Percentiles rank a stretch among this genome's conserved stretches.
These are phyloP conservation scores for Phodopus roborovskii DNA, from an alignment of 2,113 vertebrate species.

Conservation along the genomic window DNA sequence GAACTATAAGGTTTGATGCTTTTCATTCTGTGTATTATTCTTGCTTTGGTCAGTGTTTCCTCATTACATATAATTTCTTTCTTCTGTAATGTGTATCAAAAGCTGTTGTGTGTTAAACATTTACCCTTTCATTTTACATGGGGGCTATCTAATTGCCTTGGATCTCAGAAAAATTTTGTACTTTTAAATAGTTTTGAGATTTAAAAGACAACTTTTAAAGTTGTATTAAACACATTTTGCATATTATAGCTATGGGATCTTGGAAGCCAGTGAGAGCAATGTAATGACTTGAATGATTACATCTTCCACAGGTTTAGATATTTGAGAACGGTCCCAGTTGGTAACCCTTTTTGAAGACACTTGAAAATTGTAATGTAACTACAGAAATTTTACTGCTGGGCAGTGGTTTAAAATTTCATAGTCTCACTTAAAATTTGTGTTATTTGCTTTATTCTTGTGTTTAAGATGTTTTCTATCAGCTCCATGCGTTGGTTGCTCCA, in stretches of 20 bases:
- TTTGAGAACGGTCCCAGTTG: no score
- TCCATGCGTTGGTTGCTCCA: background rate
- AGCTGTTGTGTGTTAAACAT: background rate
- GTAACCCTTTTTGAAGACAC: background rate
- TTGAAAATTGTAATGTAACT: background rate
- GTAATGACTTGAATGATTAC: background rate
- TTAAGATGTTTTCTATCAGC: background rate
- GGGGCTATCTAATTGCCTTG: background rate
- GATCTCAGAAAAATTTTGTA: background rate
- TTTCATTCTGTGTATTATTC: background rate
- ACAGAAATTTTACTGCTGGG: background rate
- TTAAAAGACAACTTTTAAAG: background rate
- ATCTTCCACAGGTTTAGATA: background rate
- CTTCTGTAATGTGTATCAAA: background rate
- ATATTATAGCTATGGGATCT: background rate
- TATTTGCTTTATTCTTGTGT: background rate
- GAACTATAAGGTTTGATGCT: background rate
- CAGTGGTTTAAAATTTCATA: background rate
- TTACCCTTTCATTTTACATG: background rate
- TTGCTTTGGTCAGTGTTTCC: background rate
- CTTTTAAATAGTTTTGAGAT: background rate
- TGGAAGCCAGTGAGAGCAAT: background rate
- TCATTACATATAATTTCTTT: background rate
- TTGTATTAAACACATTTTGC: background rate
- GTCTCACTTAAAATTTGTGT: background rate